A percentile compares a stretch with the other conserved stretches of the same genome.
phyloP scores from a whole-genome alignment of 2,113 vertebrate species.

The Sialia sialis region DNA sequence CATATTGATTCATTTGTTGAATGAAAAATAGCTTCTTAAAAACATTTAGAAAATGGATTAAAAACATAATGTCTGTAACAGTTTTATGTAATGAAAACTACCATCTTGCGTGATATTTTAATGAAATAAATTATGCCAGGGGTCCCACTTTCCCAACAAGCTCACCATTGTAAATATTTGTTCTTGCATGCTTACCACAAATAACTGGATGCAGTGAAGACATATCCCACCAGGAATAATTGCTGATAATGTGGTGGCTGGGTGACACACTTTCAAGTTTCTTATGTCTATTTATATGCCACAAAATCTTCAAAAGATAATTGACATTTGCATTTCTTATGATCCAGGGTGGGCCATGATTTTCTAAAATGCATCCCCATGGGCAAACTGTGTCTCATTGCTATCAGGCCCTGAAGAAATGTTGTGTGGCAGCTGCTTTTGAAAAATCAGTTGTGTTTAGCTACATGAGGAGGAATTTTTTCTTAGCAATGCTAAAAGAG shows the following conservation, averaged over 20 bases:
- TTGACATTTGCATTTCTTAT: background rate
- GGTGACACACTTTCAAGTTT: background rate
- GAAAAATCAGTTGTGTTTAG: background rate
- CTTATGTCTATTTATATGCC: background rate
- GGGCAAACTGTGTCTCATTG: background rate
- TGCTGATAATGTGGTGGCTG: background rate
- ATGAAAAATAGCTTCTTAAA: constrained; percentile 1
- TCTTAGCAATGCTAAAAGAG: background rate
- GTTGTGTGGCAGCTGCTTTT: background rate
- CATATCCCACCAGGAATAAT: background rate
- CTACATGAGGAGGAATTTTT: background rate
- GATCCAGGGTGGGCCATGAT: background rate
- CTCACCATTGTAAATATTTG: background rate
- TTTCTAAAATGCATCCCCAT: background rate
- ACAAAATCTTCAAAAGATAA: background rate
- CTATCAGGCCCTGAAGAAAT: background rate
- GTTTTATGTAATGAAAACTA: background rate
- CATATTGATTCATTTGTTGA: background rate
- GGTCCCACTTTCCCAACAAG: background rate
- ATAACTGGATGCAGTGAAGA: background rate
- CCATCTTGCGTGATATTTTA: background rate
- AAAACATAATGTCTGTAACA: background rate
- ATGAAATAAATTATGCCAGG: background rate
- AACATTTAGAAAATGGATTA: constrained; percentile 14
- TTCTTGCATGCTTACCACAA: background rate